phyloP scores from a whole-genome alignment of 2,797 vertebrate species.

The Microhierax caerulescens region DNA sequence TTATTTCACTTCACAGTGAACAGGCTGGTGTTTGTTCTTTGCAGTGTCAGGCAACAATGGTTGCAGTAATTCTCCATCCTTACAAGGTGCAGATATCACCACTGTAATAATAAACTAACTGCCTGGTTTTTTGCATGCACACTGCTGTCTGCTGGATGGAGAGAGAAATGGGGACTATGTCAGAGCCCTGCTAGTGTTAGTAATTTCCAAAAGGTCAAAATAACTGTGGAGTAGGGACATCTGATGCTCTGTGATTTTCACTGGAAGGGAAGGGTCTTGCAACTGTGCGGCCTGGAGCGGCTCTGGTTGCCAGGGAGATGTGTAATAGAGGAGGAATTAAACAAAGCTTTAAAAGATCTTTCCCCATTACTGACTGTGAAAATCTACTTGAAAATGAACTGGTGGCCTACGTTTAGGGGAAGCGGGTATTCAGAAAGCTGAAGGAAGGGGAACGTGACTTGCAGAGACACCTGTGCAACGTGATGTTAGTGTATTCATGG shows the following conservation, averaged over 20 bases:
- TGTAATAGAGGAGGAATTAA: background rate
- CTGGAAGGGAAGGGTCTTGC: background rate
- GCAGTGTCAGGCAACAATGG: no score
- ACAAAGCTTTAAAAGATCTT: background rate
- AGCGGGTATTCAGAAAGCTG: background rate
- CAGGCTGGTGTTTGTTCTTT: background rate
- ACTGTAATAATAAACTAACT: background rate
- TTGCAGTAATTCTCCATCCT: background rate
- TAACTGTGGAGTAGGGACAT: rapidly evolving
- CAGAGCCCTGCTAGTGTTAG: background rate
- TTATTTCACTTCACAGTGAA: background rate
- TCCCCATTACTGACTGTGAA: background rate
- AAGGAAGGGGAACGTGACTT: background rate
- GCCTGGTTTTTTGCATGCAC: background rate
- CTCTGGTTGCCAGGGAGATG: background rate
- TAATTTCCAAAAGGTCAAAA: background rate
- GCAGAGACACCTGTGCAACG: background rate
- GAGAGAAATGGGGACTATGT: background rate
- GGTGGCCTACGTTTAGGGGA: background rate
- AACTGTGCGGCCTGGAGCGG: background rate
- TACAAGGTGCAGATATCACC: background rate
- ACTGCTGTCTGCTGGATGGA: background rate
- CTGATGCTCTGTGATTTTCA: background rate
- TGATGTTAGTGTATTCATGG: background rate
- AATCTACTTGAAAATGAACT: background rate